Evolutionary conservation across 2,113 vertebrate species (phyloP).

Genomic region (Calonectris borealis): DNA sequence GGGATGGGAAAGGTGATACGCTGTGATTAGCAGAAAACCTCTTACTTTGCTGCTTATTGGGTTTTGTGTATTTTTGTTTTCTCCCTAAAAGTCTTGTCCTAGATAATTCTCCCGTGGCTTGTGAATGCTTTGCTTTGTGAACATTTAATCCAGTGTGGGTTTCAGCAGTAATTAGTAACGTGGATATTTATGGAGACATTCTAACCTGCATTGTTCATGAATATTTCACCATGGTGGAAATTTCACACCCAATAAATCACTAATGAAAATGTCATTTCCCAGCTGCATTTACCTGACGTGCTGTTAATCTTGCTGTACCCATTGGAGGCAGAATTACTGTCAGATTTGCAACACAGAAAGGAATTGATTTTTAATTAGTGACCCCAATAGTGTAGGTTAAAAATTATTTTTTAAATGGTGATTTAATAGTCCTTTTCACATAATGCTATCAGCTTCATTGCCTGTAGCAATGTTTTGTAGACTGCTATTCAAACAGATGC

Average conservation of each 20-base stretch:
- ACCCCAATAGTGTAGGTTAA: slow-evolving; percentile 70
- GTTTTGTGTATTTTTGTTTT: slow-evolving; percentile 32
- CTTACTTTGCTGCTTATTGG: slow-evolving; percentile 37
- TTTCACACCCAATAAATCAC: slow-evolving; percentile 79
- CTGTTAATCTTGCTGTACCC: slow-evolving; percentile 75
- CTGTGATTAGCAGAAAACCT: slow-evolving; percentile 18
- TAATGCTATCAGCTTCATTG: background rate
- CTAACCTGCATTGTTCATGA: slow-evolving; percentile 71
- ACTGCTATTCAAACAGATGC: background rate
- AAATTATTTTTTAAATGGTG: slow-evolving; percentile 64
- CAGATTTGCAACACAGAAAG: slow-evolving; percentile 68
- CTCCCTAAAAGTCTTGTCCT: slow-evolving; percentile 28
- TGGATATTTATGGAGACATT: slow-evolving; percentile 56
- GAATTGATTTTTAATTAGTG: slow-evolving; percentile 79
- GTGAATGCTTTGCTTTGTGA: slow-evolving; percentile 51
- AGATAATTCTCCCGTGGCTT: slow-evolving; percentile 31
- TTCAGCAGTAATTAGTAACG: slow-evolving; percentile 67
- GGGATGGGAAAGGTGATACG: background rate
- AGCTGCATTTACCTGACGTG: slow-evolving; percentile 73
- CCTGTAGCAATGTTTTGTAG: background rate
- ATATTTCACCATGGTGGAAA: slow-evolving; percentile 68
- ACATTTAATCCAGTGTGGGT: slow-evolving; percentile 46
- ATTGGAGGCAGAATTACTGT: slow-evolving; percentile 75
- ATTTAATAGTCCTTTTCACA: slow-evolving; percentile 33
- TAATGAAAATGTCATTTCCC: slow-evolving; percentile 83